A percentile compares a stretch with the other conserved stretches of the same genome.
phyloP scores from a whole-genome alignment of 2,888 invertebrate species.

The Embidobia sp. region DNA sequence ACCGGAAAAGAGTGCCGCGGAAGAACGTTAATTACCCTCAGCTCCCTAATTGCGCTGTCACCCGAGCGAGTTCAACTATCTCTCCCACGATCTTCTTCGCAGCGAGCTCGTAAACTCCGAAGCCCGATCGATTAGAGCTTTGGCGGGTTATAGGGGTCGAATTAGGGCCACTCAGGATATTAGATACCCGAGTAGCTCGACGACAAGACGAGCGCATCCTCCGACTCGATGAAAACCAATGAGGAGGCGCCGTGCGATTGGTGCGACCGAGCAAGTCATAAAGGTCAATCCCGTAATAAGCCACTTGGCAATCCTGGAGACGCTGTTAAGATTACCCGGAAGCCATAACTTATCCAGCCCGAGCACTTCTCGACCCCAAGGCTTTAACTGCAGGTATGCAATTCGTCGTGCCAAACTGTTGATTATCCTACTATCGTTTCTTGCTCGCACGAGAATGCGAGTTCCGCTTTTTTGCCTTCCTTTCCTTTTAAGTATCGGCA shows the following conservation, averaged over 20 bases:
- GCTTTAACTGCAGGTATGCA: conserved; percentile 46
- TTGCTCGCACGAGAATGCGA: not conserved
- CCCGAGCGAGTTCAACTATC: conserved; percentile 57
- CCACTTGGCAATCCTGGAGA: conserved; percentile 61
- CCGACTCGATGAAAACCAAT: conserved; percentile 62
- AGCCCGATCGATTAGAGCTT: conserved; percentile 73
- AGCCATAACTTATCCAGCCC: conserved; percentile 54
- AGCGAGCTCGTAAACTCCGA: conserved; percentile 63
- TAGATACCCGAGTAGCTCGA: conserved; percentile 71
- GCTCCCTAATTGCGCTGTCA: conserved; percentile 71
- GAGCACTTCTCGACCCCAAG: conserved; percentile 30
- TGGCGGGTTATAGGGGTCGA: conserved; percentile 74
- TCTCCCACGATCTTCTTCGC: conserved; percentile 56
- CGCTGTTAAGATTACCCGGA: conserved; percentile 64
- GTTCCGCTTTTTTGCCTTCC: not conserved
- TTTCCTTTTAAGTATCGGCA: no score
- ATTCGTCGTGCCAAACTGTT: conserved; percentile 59
- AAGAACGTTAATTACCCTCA: conserved; percentile 70
- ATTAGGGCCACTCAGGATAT: conserved; percentile 78
- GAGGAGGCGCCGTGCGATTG: conserved; percentile 63
- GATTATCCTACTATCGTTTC: conserved; percentile 33
- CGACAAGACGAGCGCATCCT: conserved; percentile 65
- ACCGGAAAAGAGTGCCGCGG: conserved; percentile 52
- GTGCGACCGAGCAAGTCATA: conserved; percentile 59
- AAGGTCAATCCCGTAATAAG: conserved; percentile 64